Evolutionary conservation across 2,888 invertebrate species (phyloP).

Genomic region (Podabrus alpinus): DNA sequence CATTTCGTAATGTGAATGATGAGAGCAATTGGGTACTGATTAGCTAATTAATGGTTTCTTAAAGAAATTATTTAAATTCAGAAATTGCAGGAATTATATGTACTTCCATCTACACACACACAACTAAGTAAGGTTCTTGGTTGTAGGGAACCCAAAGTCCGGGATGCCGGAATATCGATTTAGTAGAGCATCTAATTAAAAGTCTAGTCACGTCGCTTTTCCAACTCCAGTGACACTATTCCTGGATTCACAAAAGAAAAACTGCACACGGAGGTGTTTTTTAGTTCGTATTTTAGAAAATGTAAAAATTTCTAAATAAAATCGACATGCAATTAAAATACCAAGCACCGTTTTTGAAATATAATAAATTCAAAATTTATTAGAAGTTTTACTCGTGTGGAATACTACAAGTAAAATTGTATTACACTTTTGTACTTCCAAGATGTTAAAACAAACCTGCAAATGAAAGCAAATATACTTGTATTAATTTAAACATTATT

Average conservation of each 20-base stretch:
- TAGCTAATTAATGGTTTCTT: not conserved
- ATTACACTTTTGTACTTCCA: not conserved
- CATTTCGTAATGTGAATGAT: not conserved
- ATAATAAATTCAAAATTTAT: not conserved
- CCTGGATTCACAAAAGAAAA: slow-evolving; percentile 46
- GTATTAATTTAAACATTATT: not conserved
- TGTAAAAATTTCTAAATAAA: not conserved
- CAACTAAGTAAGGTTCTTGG: slow-evolving; percentile 13
- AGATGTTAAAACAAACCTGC: not conserved
- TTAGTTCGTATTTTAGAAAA: slow-evolving; percentile 11
- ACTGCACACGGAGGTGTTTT: slow-evolving; percentile 27
- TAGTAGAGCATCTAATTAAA: slow-evolving; percentile 56
- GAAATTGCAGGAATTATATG: not conserved
- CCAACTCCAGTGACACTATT: slow-evolving; percentile 58
- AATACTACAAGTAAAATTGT: not conserved
- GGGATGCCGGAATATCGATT: slow-evolving; percentile 52
- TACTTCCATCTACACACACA: not conserved
- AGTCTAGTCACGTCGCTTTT: slow-evolving; percentile 55
- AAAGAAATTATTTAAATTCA: not conserved
- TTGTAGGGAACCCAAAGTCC: slow-evolving; percentile 26
- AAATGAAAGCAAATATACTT: not conserved
- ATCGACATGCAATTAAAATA: not conserved
- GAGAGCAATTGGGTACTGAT: not conserved
- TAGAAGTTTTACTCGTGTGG: not conserved
- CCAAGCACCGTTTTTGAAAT: not conserved